These are phyloP conservation scores for Metopolophium dirhodum DNA, from an alignment of 1,140 invertebrate species.

Conservation along the genomic window DNA sequence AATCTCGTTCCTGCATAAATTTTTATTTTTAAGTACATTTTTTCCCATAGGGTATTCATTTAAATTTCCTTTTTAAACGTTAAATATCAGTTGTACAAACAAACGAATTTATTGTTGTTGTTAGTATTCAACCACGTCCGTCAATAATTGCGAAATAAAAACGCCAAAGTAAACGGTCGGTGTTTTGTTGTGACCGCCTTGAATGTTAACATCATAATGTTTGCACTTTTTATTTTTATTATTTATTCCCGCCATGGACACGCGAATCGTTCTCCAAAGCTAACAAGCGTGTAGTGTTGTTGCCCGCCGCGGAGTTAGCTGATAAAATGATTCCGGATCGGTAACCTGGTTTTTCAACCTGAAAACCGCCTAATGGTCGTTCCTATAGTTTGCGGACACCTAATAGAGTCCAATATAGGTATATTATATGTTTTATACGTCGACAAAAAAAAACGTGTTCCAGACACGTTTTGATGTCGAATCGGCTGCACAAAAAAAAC, in stretches of 20 bases:
- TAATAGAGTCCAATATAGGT: background rate
- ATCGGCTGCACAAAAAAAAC: background rate
- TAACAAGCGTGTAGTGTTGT: slow-evolving; percentile 25
- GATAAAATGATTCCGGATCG: slow-evolving; percentile 11
- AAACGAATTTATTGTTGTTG: background rate
- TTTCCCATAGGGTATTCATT: background rate
- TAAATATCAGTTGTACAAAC: background rate
- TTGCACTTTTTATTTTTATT: background rate
- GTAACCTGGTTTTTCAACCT: slow-evolving; percentile 43
- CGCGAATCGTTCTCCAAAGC: slow-evolving; percentile 10
- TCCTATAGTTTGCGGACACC: background rate
- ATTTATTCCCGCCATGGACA: background rate
- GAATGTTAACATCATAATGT: slow-evolving; percentile 8
- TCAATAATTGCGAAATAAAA: background rate
- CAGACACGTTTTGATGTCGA: background rate
- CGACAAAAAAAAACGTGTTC: background rate
- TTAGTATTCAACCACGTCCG: background rate
- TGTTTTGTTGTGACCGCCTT: background rate
- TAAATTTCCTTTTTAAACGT: background rate
- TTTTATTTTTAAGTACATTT: background rate
- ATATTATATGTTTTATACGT: background rate
- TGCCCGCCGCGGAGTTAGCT: background rate
- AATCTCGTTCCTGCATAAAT: background rate
- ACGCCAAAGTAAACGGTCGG: background rate
- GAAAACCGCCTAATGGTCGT: background rate